Evolutionary conservation across 2,797 vertebrate genomes (phyloP).

Genomic region (Prunella strophiata): DNA sequence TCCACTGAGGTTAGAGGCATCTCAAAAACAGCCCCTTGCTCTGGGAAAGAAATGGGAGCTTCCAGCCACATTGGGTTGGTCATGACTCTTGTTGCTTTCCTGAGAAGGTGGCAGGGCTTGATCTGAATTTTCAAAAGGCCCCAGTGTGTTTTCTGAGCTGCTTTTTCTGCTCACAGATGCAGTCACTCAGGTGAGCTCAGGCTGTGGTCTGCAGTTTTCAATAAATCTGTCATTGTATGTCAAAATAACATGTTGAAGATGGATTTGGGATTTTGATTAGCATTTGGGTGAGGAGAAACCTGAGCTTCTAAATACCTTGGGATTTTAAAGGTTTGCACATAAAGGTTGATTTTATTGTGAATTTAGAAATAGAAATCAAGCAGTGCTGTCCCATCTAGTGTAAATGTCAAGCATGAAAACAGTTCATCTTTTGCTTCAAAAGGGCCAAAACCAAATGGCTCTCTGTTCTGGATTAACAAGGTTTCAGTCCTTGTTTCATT

Average conservation of each 20-base stretch:
- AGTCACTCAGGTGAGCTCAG: not conserved
- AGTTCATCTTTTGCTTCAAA: not conserved
- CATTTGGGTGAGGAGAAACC: not conserved
- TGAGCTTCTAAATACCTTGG: not conserved
- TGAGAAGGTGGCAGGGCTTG: not conserved
- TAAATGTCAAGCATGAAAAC: not conserved
- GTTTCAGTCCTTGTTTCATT: not conserved
- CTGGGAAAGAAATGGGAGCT: not conserved
- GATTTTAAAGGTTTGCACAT: not conserved
- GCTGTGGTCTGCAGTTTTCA: not conserved
- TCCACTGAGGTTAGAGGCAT: not conserved
- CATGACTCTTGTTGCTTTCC: not conserved
- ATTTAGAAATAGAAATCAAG: not conserved
- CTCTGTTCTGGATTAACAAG: not conserved
- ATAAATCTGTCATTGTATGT: not conserved
- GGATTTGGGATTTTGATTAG: not conserved
- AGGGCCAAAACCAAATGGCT: not conserved
- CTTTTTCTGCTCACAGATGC: not conserved
- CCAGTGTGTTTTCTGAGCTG: not conserved
- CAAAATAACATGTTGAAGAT: not conserved
- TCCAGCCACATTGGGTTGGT: not conserved
- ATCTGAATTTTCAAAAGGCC: not conserved
- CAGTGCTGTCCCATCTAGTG: not conserved
- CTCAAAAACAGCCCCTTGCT: not conserved
- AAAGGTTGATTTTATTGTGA: not conserved